Evolutionary conservation across 2,113 vertebrate genomes (phyloP).

Genomic region (Callipepla californica): DNA sequence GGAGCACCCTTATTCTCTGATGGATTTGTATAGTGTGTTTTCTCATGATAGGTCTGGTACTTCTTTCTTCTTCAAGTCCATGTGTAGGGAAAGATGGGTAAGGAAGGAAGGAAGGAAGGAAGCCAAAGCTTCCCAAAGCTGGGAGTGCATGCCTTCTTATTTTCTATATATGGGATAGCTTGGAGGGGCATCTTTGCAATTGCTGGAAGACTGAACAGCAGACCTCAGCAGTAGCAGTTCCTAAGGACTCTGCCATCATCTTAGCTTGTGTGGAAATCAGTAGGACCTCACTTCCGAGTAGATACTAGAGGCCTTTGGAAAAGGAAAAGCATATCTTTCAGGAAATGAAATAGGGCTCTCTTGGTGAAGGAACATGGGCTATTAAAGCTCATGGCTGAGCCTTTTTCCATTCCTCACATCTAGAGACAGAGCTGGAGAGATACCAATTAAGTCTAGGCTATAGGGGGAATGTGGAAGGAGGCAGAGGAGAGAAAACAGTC

Average conservation of each 20-base stretch:
- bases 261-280: background rate
- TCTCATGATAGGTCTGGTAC: background rate
- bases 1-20: background rate
- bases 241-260: background rate
- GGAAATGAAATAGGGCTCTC: background rate
- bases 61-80: background rate
- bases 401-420: rapidly evolving
- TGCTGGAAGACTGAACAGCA: background rate
- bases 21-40: background rate
- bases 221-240: background rate
- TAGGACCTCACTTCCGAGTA: background rate
- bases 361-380: background rate
- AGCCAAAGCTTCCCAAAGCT: too few relatives aligned
- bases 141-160: background rate
- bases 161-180: background rate
- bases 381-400: rapidly evolving
- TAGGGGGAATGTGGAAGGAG: background rate
- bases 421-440: background rate
- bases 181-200: background rate
- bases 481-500: background rate
- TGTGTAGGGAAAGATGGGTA: background rate
- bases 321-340: background rate
- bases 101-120: background rate
- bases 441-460: background rate
- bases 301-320: background rate